Evolutionary conservation across 1,140 invertebrate species (phyloP).

Genomic region (Latrodectus geometricus): DNA sequence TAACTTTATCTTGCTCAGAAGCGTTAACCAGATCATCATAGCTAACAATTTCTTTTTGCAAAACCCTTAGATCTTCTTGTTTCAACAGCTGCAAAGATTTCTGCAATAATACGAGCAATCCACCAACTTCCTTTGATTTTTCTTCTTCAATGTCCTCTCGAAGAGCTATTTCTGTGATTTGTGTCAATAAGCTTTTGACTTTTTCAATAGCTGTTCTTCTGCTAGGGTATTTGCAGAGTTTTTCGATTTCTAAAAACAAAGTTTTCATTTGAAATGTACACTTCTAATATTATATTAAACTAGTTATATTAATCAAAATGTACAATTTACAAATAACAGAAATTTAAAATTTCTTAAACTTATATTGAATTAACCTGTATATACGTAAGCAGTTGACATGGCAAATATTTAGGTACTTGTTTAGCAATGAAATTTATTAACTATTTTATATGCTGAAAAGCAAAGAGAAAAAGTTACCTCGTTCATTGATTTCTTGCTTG

Average conservation of each 20-base stretch:
- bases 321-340: too few species aligned
- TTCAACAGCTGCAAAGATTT: not conserved
- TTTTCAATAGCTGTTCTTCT: not conserved
- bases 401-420: too few species aligned
- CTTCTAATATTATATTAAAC: too few species aligned
- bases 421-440: too few species aligned
- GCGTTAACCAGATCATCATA: not conserved
- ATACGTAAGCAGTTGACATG: too few species aligned
- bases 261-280: too few species aligned
- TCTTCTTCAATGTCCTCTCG: not conserved
- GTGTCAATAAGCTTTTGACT: not conserved
- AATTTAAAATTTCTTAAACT: too few species aligned
- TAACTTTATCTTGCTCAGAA: constrained; percentile 23
- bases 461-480: not conserved
- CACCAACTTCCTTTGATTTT: constrained; percentile 1
- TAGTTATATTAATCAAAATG: too few species aligned
- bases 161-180: not conserved
- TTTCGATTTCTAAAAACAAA: constrained; percentile 11
- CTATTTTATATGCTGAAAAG: too few species aligned
- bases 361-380: too few species aligned
- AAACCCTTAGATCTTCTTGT: not conserved
- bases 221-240: not conserved
- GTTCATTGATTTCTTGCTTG: not conserved
- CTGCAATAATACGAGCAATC: constrained; percentile 13
- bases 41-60: not conserved